These are phyloP conservation scores for Proteles cristata DNA, from an alignment of 2,113 vertebrate species.

Conservation along the genomic window DNA sequence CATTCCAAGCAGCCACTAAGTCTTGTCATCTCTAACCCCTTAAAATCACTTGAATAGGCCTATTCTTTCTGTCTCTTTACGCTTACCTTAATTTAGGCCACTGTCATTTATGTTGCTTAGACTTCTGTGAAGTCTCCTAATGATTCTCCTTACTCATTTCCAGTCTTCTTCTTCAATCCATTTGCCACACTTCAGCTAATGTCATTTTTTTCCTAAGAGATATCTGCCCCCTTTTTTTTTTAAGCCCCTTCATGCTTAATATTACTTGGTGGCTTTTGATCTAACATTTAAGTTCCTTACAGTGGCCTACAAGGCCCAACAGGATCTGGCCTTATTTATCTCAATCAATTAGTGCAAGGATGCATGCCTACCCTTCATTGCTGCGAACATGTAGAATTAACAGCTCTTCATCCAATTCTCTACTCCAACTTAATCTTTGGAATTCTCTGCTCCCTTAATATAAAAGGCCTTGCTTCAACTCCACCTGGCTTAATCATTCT, in stretches of 20 bases:
- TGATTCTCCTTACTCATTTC: neutral
- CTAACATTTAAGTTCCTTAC: neutral
- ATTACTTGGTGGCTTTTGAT: neutral
- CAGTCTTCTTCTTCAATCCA: neutral
- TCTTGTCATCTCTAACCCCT: neutral
- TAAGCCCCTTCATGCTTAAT: neutral
- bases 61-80: neutral
- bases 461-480: neutral
- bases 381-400: neutral
- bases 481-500: neutral
- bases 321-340: neutral
- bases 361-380: neutral
- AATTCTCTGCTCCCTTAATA: neutral
- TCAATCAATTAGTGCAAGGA: neutral
- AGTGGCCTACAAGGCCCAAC: neutral
- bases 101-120: neutral
- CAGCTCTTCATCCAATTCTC: neutral
- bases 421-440: neutral
- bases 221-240: neutral
- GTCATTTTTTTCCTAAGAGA: neutral
- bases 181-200: neutral
- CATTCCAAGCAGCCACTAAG: neutral
- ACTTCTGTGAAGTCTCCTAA: constrained; percentile 21
- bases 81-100: neutral
- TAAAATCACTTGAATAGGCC: neutral